Percentiles rank a stretch among this genome's conserved stretches.
phyloP scores from a whole-genome alignment of 2,888 invertebrate genomes.

The Incurvaria masculella region DNA sequence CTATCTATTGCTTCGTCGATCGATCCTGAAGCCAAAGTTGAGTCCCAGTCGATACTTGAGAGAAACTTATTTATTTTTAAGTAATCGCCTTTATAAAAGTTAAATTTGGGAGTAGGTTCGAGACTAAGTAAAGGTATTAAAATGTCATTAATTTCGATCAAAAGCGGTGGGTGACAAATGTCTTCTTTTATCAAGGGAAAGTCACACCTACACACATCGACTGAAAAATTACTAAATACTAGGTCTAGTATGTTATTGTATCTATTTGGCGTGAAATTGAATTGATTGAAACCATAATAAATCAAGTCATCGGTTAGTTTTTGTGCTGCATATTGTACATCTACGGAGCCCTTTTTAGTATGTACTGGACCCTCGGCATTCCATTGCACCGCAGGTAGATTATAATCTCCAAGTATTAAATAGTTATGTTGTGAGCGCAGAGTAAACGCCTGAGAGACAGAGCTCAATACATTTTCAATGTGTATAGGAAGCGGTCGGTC shows the following conservation, averaged over 20 bases:
- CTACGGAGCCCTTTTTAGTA: neutral
- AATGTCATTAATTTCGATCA: neutral
- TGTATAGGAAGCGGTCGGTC: neutral
- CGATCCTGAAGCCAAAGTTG: too few species aligned
- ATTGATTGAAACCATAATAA: neutral
- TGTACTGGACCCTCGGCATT: neutral
- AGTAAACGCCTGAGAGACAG: neutral
- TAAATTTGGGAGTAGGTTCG: neutral
- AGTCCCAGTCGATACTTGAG: too few species aligned
- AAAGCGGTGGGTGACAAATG: neutral
- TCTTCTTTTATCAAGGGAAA: neutral
- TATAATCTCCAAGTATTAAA: conserved; percentile 1
- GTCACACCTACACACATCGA: neutral
- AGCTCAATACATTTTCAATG: neutral
- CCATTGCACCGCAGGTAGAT: neutral
- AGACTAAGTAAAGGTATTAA: neutral
- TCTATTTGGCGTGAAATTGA: neutral
- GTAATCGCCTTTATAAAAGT: neutral
- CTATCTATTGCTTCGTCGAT: neutral
- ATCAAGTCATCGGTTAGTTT: neutral
- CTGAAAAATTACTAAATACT: neutral
- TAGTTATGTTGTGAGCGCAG: neutral
- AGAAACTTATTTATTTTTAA: too few species aligned
- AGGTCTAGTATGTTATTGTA: neutral
- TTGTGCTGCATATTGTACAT: neutral